These are phyloP conservation scores for Artemia sinica DNA, from an alignment of 2,888 invertebrate species.

Conservation along the genomic window DNA sequence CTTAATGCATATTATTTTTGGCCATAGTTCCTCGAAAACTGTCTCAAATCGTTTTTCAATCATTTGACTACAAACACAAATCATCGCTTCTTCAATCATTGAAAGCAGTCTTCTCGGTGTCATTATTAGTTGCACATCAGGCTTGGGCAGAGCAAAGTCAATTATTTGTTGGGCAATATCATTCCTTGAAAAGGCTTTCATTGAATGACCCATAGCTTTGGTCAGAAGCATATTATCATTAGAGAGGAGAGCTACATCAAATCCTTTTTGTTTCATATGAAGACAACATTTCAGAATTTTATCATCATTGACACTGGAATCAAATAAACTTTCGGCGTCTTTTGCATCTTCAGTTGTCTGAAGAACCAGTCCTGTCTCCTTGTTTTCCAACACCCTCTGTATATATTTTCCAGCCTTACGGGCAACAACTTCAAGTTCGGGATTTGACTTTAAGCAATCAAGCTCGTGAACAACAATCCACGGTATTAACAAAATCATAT, in stretches of 20 bases:
- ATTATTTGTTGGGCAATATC: constrained; percentile 10
- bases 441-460: background rate
- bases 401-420: constrained; percentile 1
- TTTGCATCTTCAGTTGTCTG: background rate
- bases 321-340: constrained; percentile 6
- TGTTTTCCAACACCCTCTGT: constrained; percentile 4
- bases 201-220: background rate
- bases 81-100: background rate
- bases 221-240: constrained; percentile 6
- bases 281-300: background rate
- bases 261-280: background rate
- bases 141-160: background rate
- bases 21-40: background rate
- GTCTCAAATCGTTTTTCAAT: background rate
- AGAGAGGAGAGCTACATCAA: constrained; percentile 7
- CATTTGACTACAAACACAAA: constrained; percentile 3
- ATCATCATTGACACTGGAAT: constrained; percentile 1
- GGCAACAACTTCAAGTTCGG: background rate
- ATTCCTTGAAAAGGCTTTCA: constrained; percentile 1
- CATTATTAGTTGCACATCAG: background rate
- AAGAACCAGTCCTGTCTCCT: background rate
- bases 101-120: background rate
- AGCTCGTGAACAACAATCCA: constrained; percentile 3
- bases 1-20: constrained; percentile 3
- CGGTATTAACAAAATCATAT: background rate